Evolutionary conservation across 2,888 invertebrate species (phyloP).

Genomic region (Hemistola chrysoprasaria): DNA sequence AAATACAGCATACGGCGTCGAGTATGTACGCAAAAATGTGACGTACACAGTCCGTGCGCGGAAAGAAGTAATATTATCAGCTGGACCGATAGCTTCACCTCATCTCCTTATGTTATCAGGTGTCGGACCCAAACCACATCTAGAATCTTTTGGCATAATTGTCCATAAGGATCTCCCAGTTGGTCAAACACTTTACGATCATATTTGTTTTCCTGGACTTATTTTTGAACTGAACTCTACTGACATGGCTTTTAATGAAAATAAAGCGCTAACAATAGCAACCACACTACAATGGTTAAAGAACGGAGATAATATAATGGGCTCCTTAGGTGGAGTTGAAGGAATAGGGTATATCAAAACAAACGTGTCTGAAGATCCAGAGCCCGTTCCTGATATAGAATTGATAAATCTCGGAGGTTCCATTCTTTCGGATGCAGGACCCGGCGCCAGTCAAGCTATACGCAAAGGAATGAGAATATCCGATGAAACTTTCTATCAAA

Average conservation of each 20-base stretch:
- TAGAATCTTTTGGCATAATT: conserved; percentile 79
- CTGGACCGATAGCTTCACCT: conserved; percentile 94
- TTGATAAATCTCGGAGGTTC: conserved; percentile 85
- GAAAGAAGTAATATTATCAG: conserved; percentile 92
- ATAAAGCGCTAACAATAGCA: conserved; percentile 33
- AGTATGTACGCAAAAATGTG: conserved; percentile 80
- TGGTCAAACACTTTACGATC: conserved; percentile 85
- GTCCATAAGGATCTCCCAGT: conserved; percentile 85
- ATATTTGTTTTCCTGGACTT: conserved; percentile 78
- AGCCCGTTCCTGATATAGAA: conserved; percentile 86
- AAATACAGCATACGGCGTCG: conserved; percentile 86
- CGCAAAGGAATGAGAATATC: conserved; percentile 80
- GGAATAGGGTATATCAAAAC: conserved; percentile 85
- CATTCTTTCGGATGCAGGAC: conserved; percentile 82
- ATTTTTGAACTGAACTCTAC: conserved; percentile 66
- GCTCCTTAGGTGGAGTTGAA: conserved; percentile 85
- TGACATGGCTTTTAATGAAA: conserved; percentile 56
- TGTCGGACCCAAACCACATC: conserved; percentile 79
- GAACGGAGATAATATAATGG: conserved; percentile 67
- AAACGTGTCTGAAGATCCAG: conserved; percentile 77
- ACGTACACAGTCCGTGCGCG: conserved; percentile 79
- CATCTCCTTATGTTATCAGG: conserved; percentile 95
- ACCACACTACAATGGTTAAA: conserved; percentile 53
- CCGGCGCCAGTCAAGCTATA: conserved; percentile 60
- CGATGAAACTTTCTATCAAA: conserved; percentile 76